Conservation (phyloP, 2,797 vertebrate genomes). For the Tiaroga cobitis region DNA sequence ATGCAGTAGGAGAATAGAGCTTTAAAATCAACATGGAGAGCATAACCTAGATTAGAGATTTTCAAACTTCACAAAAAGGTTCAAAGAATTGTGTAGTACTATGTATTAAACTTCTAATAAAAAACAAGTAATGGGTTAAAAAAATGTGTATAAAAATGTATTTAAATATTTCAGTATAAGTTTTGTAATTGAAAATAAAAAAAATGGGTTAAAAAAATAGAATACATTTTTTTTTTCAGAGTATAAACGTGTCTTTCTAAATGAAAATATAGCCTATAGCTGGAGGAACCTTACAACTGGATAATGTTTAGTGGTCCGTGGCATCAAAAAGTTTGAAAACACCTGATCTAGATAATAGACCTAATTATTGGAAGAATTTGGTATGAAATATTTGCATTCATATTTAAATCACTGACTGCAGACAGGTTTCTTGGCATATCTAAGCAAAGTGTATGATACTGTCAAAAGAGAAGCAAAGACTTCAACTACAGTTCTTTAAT, state of each 20-base stretch:
- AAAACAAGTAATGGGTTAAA: background rate
- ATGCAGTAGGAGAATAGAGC: background rate
- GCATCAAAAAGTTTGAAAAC: background rate
- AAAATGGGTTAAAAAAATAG: background rate
- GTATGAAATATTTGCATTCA: background rate
- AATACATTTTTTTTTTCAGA: background rate
- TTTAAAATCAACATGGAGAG: background rate
- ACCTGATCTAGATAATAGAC: background rate
- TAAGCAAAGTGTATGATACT: background rate
- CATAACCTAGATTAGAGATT: background rate
- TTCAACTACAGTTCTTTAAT: slow-evolving; percentile 4
- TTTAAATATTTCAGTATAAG: background rate
- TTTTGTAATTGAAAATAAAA: background rate
- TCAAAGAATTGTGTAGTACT: background rate
- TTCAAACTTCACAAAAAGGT: background rate
- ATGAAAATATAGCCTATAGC: background rate
- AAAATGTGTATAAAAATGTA: too few relatives aligned
- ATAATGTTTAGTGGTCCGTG: background rate
- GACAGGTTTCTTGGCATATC: background rate
- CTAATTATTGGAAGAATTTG: too few relatives aligned
- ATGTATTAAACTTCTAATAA: too few relatives aligned
- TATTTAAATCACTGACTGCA: background rate
- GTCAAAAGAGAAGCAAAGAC: background rate
- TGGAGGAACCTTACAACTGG: background rate
- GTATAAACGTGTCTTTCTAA: background rate